phyloP scores from a whole-genome alignment of 2,797 vertebrate species.

The Artibeus lituratus region DNA sequence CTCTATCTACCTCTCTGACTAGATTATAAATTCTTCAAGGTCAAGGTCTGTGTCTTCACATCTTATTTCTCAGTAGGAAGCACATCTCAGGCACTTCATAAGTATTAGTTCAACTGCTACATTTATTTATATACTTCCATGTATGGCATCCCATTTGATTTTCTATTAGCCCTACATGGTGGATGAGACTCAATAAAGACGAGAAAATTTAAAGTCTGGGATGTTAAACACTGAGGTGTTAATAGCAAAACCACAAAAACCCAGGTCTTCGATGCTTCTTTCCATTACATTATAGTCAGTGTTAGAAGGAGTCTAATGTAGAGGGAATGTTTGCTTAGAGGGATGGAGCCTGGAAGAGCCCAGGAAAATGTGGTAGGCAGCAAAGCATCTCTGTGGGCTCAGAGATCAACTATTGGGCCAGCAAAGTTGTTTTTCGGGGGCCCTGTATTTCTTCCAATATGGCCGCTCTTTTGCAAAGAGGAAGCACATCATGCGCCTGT shows the following conservation, averaged over 20 bases:
- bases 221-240: constrained; percentile 42
- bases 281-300: constrained; percentile 52
- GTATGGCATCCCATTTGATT: not conserved
- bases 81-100: not conserved
- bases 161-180: not conserved
- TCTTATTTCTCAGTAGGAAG: not conserved
- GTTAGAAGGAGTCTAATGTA: constrained; percentile 57
- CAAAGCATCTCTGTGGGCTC: constrained; percentile 48
- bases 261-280: constrained; percentile 53
- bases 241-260: constrained; percentile 53
- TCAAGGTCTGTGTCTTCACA: not conserved
- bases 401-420: constrained; percentile 39
- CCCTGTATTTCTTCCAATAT: constrained; percentile 46
- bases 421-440: not conserved
- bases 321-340: constrained; percentile 70
- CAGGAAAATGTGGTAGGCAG: constrained; percentile 64
- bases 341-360: constrained; percentile 55
- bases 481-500: not conserved
- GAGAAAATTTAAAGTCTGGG: constrained; percentile 11
- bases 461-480: constrained; percentile 27
- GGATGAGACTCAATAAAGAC: constrained; percentile 17
- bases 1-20: not conserved
- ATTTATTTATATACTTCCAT: not conserved
- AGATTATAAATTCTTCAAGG: not conserved
- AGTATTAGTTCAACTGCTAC: not conserved